phyloP scores from a whole-genome alignment of 2,888 invertebrate genomes.

The Epistrophe eligans region DNA sequence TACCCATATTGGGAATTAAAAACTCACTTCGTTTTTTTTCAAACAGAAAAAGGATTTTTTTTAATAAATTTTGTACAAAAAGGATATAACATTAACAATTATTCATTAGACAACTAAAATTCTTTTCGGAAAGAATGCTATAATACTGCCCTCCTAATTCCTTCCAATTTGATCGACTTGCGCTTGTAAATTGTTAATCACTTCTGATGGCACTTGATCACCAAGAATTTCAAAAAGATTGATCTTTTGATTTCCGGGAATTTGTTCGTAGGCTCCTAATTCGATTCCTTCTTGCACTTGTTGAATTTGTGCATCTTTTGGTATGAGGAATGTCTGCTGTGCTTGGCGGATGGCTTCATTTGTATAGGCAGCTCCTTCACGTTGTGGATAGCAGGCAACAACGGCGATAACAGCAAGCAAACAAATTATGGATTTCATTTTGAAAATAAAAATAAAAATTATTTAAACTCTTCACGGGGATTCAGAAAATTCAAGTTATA shows the following conservation, averaged over 20 bases:
- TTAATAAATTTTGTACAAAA: constrained; percentile 49
- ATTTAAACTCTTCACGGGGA: background rate
- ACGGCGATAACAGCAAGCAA: constrained; percentile 77
- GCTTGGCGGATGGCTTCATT: constrained; percentile 95
- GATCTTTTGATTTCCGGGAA: constrained; percentile 93
- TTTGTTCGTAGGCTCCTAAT: constrained; percentile 93
- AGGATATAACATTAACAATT: constrained; percentile 47
- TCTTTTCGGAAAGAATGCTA: background rate
- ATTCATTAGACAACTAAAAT: background rate
- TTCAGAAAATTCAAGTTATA: background rate
- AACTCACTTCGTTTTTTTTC: background rate
- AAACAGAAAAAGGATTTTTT: constrained; percentile 17
- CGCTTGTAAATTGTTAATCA: constrained; percentile 93
- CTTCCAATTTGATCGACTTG: constrained; percentile 94
- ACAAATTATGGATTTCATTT: constrained; percentile 77
- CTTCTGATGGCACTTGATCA: constrained; percentile 93
- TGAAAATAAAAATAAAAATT: background rate
- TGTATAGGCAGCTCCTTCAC: constrained; percentile 93
- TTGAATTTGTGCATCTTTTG: constrained; percentile 94
- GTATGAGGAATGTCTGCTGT: constrained; percentile 93
- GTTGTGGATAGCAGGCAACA: constrained; percentile 86
- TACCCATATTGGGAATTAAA: background rate
- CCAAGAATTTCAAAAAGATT: constrained; percentile 93
- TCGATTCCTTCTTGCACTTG: constrained; percentile 94
- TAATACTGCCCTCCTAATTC: constrained; percentile 84